phyloP scores from a whole-genome alignment of 2,797 vertebrate species.

The Pseudotriccus pelzelni region DNA sequence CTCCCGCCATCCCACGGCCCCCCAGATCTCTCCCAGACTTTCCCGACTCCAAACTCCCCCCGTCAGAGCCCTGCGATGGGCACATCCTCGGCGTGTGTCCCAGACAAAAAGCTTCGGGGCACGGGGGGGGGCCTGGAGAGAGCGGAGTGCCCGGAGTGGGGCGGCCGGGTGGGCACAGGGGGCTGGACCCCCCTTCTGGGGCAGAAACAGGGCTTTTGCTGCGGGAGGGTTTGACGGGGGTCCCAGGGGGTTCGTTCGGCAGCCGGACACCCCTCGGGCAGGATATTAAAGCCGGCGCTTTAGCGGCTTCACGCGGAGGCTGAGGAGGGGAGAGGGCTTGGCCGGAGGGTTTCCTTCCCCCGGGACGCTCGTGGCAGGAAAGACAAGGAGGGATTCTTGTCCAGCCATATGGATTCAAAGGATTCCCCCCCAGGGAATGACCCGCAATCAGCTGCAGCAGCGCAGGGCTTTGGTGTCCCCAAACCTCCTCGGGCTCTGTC shows the following conservation, averaged over 20 bases:
- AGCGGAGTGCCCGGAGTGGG: neutral
- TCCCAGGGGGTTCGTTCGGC: neutral
- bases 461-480: rapidly evolving
- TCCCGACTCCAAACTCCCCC: neutral
- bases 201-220: neutral
- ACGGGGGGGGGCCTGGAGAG: neutral
- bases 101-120: neutral
- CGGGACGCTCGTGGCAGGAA: rapidly evolving
- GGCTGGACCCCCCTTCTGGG: neutral
- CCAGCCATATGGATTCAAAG: rapidly evolving
- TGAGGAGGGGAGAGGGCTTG: neutral
- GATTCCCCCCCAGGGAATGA: neutral
- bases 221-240: neutral
- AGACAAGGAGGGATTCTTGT: too few species aligned
- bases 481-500: rapidly evolving
- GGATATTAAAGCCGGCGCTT: neutral
- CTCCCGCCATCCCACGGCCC: neutral
- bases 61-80: neutral
- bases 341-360: neutral
- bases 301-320: neutral
- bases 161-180: rapidly evolving
- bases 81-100: neutral
- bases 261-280: neutral
- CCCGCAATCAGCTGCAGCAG: rapidly evolving
- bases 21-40: neutral